Conservation (phyloP, 2,113 vertebrate species). For the Vanacampus margaritifer region DNA sequence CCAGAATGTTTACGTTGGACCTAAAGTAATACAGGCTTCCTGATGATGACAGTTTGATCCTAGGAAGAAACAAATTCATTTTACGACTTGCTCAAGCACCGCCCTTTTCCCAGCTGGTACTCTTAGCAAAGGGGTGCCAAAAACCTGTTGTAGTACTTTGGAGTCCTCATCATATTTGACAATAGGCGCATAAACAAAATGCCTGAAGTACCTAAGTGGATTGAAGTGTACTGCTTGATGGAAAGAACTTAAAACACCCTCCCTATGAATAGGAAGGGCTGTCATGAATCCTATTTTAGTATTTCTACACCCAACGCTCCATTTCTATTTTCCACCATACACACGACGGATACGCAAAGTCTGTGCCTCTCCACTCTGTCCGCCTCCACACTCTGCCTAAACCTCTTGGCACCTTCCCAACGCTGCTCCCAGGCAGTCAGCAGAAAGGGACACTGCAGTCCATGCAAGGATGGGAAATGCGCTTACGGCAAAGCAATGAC, state of each 20-base stretch:
- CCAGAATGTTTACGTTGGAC: neutral
- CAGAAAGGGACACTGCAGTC: constrained; percentile 39
- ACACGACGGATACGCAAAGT: constrained; percentile 17
- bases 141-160: neutral
- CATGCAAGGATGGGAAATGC: constrained; percentile 32
- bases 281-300: constrained; percentile 31
- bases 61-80: neutral
- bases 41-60: neutral
- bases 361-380: constrained; percentile 33
- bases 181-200: neutral
- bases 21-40: neutral
- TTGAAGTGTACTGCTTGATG: neutral
- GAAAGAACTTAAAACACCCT: constrained; percentile 3
- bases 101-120: neutral
- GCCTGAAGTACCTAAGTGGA: neutral
- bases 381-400: constrained; percentile 47
- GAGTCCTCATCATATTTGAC: neutral
- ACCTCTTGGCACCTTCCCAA: constrained; percentile 43
- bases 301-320: constrained; percentile 14
- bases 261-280: constrained; percentile 15
- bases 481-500: constrained; percentile 38
- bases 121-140: neutral
- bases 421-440: constrained; percentile 44
- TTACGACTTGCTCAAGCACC: neutral
- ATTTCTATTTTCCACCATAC: constrained; percentile 19